These are phyloP conservation scores for Zeugodacus cucurbitae DNA, from an alignment of 1,140 invertebrate species.

Conservation along the genomic window DNA sequence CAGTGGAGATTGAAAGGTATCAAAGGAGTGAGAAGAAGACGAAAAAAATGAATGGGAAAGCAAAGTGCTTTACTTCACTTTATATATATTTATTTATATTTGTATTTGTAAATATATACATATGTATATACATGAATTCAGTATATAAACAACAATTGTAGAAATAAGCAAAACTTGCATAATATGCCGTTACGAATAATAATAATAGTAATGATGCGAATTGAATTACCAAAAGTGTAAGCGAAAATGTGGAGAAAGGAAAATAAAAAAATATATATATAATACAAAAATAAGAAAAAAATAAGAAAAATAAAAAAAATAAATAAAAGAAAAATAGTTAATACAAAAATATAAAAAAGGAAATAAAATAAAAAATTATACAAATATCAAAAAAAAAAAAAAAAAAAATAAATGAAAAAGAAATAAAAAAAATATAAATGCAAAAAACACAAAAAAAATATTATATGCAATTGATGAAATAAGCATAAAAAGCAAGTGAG, in stretches of 20 bases:
- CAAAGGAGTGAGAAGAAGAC: not conserved
- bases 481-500: not conserved
- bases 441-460: not conserved
- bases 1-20: not conserved
- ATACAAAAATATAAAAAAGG: no score
- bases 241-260: not conserved
- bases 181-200: conserved; percentile 36
- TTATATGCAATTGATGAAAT: not conserved
- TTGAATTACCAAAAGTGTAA: conserved; percentile 36
- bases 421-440: not conserved
- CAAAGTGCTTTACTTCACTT: not conserved
- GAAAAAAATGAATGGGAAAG: not conserved
- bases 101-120: not conserved
- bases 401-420: no score
- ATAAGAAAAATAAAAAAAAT: not conserved
- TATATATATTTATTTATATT: not conserved
- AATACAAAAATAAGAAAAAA: not conserved
- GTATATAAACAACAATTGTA: not conserved
- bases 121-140: not conserved
- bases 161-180: conserved; percentile 33
- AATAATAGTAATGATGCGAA: conserved; percentile 27
- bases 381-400: no score
- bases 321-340: no score
- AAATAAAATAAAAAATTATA: no score
- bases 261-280: not conserved